Evolutionary conservation across 2,113 vertebrate species (phyloP), one percentile per base, ranked within the genome.

Genomic region (Acanthochromis polyacanthus): DNA sequence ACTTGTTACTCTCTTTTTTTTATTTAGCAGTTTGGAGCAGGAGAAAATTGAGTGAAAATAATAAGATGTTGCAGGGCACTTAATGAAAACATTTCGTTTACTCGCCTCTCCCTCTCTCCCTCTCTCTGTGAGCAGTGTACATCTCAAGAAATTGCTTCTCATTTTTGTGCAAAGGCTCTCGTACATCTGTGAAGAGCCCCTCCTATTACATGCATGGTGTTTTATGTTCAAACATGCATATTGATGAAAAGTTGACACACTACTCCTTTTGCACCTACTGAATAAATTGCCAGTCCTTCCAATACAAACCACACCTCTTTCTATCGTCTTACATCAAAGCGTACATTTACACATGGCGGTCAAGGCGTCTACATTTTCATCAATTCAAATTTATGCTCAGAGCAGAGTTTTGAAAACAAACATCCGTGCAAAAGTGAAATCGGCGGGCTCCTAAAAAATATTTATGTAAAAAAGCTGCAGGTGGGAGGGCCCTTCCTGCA

Each of bases 171-270:
- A 64, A 72, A 69, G 81, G 63, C 77, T 78, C 60, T 20, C 64
- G 74, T 51, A 57, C 62, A 38, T 55, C 17, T n/a, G 51, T 73
- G 63, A 87, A 81, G 61, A 79, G 78, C 50, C 48, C 80, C 75
- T 85, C 78, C 85, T 71, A 75, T 88, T 86, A 67, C 84, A 75
- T 59, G 68, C 79, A 19, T 62, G 51, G 78, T 52, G 67, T 82
- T 89, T 85, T 69, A 85, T 88, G 88, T 75, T 91, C 79, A 88
- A 83, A 85, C 85, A 85, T 88, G 81, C 82, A 86, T 88, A 81
- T 68, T 89, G 78, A 91, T 88, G 79, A 83, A 80, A 83, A 63
- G 87, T 67, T 84, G 83, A 87, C 80, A 88, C 56, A 56, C 74
- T 52, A 74, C 82, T 85, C 69, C 56, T 87, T 85, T 70, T 85